Base-by-base conservation (phyloP, 1,140 invertebrate genomes). In the Drosophila subpulchrella region DNA sequence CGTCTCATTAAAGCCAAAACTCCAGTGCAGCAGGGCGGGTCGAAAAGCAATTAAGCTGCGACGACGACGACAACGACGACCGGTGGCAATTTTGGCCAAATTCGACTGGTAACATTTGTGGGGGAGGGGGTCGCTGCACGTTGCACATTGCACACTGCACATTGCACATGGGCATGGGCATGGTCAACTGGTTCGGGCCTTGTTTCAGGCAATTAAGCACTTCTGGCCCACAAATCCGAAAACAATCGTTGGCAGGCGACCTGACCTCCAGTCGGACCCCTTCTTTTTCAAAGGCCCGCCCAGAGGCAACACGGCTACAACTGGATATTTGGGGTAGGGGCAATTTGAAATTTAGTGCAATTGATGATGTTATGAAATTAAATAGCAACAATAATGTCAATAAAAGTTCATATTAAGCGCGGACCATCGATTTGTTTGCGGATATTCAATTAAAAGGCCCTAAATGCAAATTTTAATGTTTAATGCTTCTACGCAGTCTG, bases 71-170 rank as follows among this genome's bases (percentile, higher is more conserved):
- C 46, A 24, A 27, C 54, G 44, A 17, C 66, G 48, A 57, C 57
- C 70, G 56, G 34, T 60, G 58, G 57, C 78, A 79, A 62, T 79
- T 86, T 86, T 88, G 71, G 50, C 79, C 79, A 88, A 76, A 86
- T 68, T 82, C 46, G 65, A 27, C 53, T 59, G 62, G 55, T 71
- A 68, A 66, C 56, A 39, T 47, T 32, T 13, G 27, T 20, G 42
- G 8, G 10, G 20, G 20, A 2, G 20, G 20, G 20, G 20, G 20
- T 20, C 24, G 8, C 12, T 32, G 47, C 27, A 15, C 27, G 4
- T 10, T 20, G 36, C 48, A 36, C 39, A 8, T 41, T 46, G 75
- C 27, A 27, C 34, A 54, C 32, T 53, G 61, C 74, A 75, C 30
- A 46, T 61, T 72, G 34, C 68, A 50, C 46, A 51, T 65, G 71